These are phyloP conservation scores for Hydrozoanthus tunicans DNA, from an alignment of 64 coral and sea anemone genomes.

Conservation along the genomic window DNA sequence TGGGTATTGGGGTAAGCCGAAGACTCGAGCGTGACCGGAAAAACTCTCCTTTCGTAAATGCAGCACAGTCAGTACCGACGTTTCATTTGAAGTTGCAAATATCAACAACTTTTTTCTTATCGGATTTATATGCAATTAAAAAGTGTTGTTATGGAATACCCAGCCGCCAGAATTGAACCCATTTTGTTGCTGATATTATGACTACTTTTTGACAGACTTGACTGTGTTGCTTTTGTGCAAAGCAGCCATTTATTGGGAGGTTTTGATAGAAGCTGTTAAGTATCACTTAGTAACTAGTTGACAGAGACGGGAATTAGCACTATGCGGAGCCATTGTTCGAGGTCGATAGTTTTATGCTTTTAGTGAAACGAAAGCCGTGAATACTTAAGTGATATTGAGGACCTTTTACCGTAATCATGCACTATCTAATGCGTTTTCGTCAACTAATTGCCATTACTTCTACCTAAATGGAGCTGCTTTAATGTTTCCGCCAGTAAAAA, in stretches of 20 bases:
- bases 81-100: not conserved
- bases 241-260: not conserved
- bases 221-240: not conserved
- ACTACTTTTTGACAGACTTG: not conserved
- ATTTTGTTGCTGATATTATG: not conserved
- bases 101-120: constrained; percentile 10
- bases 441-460: constrained; percentile 27
- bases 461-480: constrained; percentile 7
- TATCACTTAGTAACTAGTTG: not conserved
- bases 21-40: not conserved
- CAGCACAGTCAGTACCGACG: not conserved
- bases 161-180: not conserved
- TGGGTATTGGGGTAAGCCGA: not conserved
- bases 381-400: constrained; percentile 51
- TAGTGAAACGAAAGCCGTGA: constrained; percentile 17
- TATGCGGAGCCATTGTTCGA: constrained; percentile 1
- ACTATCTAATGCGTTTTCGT: constrained; percentile 31
- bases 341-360: constrained; percentile 10
- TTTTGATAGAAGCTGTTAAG: not conserved
- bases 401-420: constrained; percentile 7
- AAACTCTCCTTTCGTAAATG: not conserved
- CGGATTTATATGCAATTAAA: no score
- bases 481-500: constrained; percentile 51
- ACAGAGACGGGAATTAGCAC: not conserved
- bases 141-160: no score